Conservation (phyloP, 1,140 invertebrate species). For the Danaus melanippus region DNA sequence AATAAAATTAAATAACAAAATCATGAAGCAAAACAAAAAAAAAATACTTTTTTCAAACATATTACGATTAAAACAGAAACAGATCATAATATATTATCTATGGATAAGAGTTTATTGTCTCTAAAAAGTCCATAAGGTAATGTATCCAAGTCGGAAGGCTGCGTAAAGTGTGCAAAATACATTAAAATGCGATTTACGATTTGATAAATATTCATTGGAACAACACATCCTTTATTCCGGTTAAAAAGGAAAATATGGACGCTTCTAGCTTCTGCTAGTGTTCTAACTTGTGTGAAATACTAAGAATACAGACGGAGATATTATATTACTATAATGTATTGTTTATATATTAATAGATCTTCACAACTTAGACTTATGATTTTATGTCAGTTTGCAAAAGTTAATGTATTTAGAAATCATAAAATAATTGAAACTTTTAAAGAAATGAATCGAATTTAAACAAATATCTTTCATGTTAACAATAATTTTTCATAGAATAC, state of each 20-base stretch:
- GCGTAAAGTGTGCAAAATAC: slow-evolving; percentile 43
- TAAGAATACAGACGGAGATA: slow-evolving; percentile 6
- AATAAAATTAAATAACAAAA: no score
- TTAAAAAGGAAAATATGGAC: slow-evolving; percentile 63
- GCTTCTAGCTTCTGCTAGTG: slow-evolving; percentile 38
- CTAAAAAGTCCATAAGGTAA: neutral
- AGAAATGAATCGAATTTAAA: no score
- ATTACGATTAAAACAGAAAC: no score
- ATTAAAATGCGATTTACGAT: slow-evolving; percentile 61
- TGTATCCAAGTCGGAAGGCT: slow-evolving; percentile 16
- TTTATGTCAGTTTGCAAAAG: no score
- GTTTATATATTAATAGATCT: slow-evolving; percentile 3
- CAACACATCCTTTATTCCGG: slow-evolving; percentile 61
- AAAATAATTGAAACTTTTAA: no score
- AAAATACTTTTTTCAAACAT: no score
- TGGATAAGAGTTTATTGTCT: no score
- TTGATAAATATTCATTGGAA: slow-evolving; percentile 67
- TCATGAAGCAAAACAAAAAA: no score
- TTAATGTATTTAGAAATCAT: no score
- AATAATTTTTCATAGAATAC: no score
- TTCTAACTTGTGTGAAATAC: slow-evolving; percentile 1
- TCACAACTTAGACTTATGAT: neutral
- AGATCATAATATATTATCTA: no score
- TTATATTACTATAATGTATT: slow-evolving; percentile 8
- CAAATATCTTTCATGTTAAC: no score